Conservation (phyloP, 2,888 invertebrate genomes). For the Syrista parreyssii region DNA sequence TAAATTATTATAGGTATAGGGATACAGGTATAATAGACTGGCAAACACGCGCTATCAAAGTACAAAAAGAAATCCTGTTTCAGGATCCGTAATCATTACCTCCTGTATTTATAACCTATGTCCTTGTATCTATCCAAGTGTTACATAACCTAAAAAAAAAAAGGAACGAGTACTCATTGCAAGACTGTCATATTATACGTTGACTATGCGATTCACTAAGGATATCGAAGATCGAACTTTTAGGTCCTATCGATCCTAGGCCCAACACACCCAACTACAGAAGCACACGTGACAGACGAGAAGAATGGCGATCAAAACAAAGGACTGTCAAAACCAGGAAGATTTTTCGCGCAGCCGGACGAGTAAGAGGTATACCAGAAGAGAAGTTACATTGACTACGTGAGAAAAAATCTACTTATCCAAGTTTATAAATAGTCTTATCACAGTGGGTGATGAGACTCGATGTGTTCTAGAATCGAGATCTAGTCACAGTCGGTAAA, state of each 20-base stretch:
- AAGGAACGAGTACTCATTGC: not conserved
- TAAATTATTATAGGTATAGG: not conserved
- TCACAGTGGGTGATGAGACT: slow-evolving; percentile 42
- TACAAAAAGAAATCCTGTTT: not conserved
- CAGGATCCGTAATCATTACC: not conserved
- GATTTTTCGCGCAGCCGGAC: not conserved
- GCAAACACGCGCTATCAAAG: not conserved
- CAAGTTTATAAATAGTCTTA: slow-evolving; percentile 36
- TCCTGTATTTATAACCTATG: not conserved
- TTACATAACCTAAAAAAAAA: not conserved
- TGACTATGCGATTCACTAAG: not conserved
- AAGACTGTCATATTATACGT: not conserved
- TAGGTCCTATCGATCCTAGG: not conserved
- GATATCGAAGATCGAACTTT: not conserved
- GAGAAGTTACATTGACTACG: not conserved
- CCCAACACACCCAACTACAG: not conserved
- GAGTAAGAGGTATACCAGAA: not conserved
- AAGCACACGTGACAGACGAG: not conserved
- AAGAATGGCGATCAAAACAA: not conserved
- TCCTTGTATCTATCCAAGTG: not conserved
- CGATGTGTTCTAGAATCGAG: slow-evolving; percentile 34
- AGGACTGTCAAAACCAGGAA: not conserved
- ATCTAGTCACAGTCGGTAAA: slow-evolving; percentile 26
- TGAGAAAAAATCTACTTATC: slow-evolving; percentile 26
- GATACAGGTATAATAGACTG: not conserved